A percentile compares a stretch with the other conserved stretches of the same genome.
Evolutionary conservation across 2,113 vertebrate genomes (phyloP).

Genomic region (Caracal caracal): DNA sequence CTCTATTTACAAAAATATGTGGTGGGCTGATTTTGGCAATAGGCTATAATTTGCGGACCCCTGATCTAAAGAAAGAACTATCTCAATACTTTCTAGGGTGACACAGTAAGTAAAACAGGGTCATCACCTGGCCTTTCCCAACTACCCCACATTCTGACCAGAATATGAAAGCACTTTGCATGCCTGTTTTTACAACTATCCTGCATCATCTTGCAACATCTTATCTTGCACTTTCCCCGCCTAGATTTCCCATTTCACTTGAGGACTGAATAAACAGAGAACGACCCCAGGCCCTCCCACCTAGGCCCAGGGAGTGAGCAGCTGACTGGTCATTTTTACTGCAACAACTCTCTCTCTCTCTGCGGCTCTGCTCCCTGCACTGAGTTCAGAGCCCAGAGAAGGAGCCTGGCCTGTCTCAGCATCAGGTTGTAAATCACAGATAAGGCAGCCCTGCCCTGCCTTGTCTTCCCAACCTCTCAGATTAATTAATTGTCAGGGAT

Average conservation of each 20-base stretch:
- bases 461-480: background rate
- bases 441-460: background rate
- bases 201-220: background rate
- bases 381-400: background rate
- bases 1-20: background rate
- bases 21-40: background rate
- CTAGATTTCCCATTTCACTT: background rate
- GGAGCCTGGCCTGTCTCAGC: conserved; percentile 47
- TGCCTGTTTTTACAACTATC: background rate
- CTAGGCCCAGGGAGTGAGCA: background rate
- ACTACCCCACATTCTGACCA: background rate
- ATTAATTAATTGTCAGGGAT: conserved; percentile 64
- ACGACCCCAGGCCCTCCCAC: background rate
- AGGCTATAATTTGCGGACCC: background rate
- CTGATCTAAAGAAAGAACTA: background rate
- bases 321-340: background rate
- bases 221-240: background rate
- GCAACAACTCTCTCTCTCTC: background rate
- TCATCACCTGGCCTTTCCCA: background rate
- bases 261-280: background rate
- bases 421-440: conserved; percentile 77
- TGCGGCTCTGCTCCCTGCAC: background rate
- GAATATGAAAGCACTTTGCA: background rate
- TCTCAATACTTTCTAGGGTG: background rate
- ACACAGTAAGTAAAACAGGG: background rate